Conservation (phyloP, 2,113 vertebrate genomes). For the Nipponia nippon region DNA sequence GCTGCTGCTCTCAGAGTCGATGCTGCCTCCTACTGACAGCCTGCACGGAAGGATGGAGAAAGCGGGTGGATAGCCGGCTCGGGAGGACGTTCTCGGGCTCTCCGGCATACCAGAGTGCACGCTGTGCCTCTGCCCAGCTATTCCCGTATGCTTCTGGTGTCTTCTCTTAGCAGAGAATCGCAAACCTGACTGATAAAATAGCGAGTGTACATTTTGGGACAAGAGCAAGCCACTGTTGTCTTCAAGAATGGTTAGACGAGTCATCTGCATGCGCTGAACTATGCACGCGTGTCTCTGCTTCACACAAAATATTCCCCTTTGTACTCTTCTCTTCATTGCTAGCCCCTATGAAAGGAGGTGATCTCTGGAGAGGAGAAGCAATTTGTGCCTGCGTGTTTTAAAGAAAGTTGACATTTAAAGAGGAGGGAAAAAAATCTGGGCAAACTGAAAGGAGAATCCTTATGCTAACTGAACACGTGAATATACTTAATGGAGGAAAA, state of each 20-base stretch:
- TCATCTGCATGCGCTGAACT: neutral
- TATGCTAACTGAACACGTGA: neutral
- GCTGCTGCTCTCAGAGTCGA: constrained; percentile 53
- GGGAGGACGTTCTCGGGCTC: accelerated
- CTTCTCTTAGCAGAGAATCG: neutral
- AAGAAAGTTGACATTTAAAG: constrained; percentile 18
- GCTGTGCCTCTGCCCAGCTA: neutral
- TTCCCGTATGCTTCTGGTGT: neutral
- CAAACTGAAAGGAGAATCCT: neutral
- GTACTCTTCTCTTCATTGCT: neutral
- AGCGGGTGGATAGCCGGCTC: neutral
- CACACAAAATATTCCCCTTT: neutral
- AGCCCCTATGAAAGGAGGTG: neutral
- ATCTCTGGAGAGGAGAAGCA: neutral
- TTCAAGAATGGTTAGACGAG: neutral
- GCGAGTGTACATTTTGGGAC: neutral
- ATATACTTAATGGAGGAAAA: neutral
- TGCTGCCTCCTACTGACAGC: constrained; percentile 77
- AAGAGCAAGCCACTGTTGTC: neutral
- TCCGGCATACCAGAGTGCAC: neutral
- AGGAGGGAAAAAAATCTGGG: neutral
- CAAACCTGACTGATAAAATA: neutral
- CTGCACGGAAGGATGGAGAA: neutral
- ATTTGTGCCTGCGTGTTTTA: neutral
- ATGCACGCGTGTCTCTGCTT: neutral